Evolutionary conservation across 2,888 invertebrate species (phyloP), one percentile per base, ranked within the genome.

Genomic region (Trissoscelio sp.): DNA sequence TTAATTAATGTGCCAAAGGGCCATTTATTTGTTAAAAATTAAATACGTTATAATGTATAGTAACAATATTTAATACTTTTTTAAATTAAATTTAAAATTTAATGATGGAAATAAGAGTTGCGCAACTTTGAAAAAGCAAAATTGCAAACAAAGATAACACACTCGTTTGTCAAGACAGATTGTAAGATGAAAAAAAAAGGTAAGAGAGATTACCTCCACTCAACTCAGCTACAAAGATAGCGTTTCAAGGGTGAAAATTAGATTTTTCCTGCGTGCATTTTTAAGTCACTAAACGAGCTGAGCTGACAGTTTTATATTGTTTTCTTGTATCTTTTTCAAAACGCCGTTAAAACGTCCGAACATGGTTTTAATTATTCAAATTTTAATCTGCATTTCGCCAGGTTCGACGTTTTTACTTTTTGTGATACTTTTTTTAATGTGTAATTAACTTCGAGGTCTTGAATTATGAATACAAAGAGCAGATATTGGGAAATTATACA

Each of bases 161-260:
- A 42, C 42, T 20, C 18, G 12, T 31, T n/a, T 55, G 44, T 42
- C 42, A 31, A 28, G 22, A 42, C 31, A 44, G 37, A 69, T 55
- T 18, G 55, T 31, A 31, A 42, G 44, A 18, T 22, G 66, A 22
- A 42, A 55, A 44, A 55, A 18, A 18, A 7, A 28, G 42, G 20
- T 0, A 28, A 42, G 39, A 24, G 44, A 55, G 42, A 48, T 66
- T 66, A 66, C 51, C 11, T 16, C 34, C 2, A 44, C 42, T 44
- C 42, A 28, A 9, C 42, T 46, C 22, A 1, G 12, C 42, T 44
- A 69, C 57, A 48, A 48, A 57, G 70, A 58, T 58, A 58, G 12
- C 46, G 48, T 37, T 70, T 58, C 16, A 46, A 58, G 57, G 24
- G 57, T 20, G 58, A 57, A 70, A 70, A 70, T 57, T 70, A 46